Percentiles rank a stretch among this genome's conserved stretches.
These are phyloP conservation scores for Lordiphosa fenestrarum DNA, from an alignment of 2,888 invertebrate genomes.

Conservation along the genomic window DNA sequence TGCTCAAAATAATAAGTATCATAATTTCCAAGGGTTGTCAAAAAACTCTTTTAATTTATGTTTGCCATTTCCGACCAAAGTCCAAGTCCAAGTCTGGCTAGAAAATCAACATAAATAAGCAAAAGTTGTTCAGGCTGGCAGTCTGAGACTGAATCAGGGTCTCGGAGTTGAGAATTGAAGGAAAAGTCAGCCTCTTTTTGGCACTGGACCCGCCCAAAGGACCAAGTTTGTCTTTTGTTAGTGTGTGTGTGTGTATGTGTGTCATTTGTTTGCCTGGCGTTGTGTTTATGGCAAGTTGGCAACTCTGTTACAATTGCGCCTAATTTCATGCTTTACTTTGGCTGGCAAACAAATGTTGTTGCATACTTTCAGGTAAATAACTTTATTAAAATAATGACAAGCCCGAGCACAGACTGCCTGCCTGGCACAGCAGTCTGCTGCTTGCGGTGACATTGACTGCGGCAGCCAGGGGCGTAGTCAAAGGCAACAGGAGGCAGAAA, in stretches of 20 bases:
- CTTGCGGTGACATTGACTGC: slow-evolving; percentile 13
- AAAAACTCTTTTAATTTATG: slow-evolving; percentile 74
- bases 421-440: slow-evolving; percentile 12
- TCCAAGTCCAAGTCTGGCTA: slow-evolving; percentile 54
- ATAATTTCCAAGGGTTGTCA: slow-evolving; percentile 72
- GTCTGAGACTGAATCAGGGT: slow-evolving; percentile 9
- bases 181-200: slow-evolving; percentile 22
- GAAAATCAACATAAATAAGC: slow-evolving; percentile 74
- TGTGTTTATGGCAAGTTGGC: slow-evolving; percentile 70
- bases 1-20: slow-evolving; percentile 73
- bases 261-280: slow-evolving; percentile 33
- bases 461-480: slow-evolving; percentile 6
- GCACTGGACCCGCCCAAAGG: slow-evolving; percentile 46
- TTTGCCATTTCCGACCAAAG: slow-evolving; percentile 68
- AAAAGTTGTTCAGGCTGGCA: slow-evolving; percentile 48
- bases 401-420: slow-evolving; percentile 29
- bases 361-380: slow-evolving; percentile 73
- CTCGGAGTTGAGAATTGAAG: slow-evolving; percentile 21
- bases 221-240: slow-evolving; percentile 64
- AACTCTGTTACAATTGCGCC: slow-evolving; percentile 74
- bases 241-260: slow-evolving; percentile 14
- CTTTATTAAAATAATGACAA: slow-evolving; percentile 75
- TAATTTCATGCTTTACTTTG: slow-evolving; percentile 68
- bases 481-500: not conserved
- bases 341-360: slow-evolving; percentile 70